Conservation (phyloP, 2,888 invertebrate genomes). For the Cyclophora albipunctata region DNA sequence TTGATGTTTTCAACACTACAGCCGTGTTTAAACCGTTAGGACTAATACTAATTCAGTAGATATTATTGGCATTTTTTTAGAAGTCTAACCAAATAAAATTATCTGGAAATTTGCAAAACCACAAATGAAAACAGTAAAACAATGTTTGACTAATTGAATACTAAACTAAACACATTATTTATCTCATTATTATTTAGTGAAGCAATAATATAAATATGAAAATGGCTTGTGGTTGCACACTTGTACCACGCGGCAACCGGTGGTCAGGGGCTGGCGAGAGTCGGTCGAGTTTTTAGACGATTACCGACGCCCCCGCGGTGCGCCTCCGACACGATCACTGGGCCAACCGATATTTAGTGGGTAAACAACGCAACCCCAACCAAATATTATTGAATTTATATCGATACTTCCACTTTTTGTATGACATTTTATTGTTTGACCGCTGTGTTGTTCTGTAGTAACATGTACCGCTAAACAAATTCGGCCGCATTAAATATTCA, state of each 20-base stretch:
- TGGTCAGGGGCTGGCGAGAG: constrained; percentile 36
- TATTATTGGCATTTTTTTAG: too few relatives aligned
- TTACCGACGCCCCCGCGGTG: constrained; percentile 29
- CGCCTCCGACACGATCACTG: constrained; percentile 30
- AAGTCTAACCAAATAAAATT: too few relatives aligned
- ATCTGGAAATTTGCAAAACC: too few relatives aligned
- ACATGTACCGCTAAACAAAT: constrained; percentile 1
- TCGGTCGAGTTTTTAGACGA: constrained; percentile 45
- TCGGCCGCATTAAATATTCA: constrained; percentile 13
- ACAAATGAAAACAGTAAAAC: too few relatives aligned
- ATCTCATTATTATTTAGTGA: too few relatives aligned
- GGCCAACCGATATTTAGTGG: constrained; percentile 22
- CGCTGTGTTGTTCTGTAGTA: too few relatives aligned
- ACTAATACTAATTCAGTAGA: too few relatives aligned
- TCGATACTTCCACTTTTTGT: not conserved
- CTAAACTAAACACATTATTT: too few relatives aligned
- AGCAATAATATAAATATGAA: too few relatives aligned
- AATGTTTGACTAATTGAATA: too few relatives aligned
- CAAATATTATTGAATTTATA: not conserved
- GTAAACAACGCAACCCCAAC: constrained; percentile 3
- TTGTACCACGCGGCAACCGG: constrained; percentile 23
- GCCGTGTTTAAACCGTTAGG: too few relatives aligned
- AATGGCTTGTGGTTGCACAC: too few relatives aligned
- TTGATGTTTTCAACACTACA: constrained; percentile 1
- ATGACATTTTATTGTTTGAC: constrained; percentile 4